Conservation (phyloP, 2,888 invertebrate species). For the Parnassius orleans region DNA sequence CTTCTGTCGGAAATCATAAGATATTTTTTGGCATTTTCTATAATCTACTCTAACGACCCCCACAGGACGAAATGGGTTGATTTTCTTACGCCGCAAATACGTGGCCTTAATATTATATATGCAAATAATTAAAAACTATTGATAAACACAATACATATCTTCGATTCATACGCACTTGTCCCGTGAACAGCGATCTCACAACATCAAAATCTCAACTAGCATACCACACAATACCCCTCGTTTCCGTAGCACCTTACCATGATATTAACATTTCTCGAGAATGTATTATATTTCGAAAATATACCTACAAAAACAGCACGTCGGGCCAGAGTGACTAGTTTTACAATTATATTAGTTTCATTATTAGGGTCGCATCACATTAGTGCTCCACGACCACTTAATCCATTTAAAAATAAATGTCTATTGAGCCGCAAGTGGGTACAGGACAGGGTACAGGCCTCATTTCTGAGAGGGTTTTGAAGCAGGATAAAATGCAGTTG, state of each 20-base stretch:
- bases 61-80: no score
- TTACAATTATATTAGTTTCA: not conserved
- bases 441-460: no score
- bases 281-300: conserved; percentile 21
- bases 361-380: no score
- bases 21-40: no score
- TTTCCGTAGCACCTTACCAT: conserved; percentile 48
- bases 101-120: not conserved
- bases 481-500: no score
- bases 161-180: not conserved
- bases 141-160: not conserved
- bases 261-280: conserved; percentile 41
- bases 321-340: conserved; percentile 22
- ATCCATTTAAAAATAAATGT: no score
- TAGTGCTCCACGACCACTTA: no score
- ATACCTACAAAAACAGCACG: conserved; percentile 13
- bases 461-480: no score
- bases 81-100: no score
- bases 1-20: no score
- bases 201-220: conserved; percentile 27
- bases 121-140: not conserved
- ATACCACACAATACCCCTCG: not conserved
- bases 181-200: conserved; percentile 40
- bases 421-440: no score
- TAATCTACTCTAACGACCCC: no score